Base-by-base conservation (phyloP, 30 jellyfish, hydroid and myxozoan genomes). In the Turritopsis dohrnii region DNA sequence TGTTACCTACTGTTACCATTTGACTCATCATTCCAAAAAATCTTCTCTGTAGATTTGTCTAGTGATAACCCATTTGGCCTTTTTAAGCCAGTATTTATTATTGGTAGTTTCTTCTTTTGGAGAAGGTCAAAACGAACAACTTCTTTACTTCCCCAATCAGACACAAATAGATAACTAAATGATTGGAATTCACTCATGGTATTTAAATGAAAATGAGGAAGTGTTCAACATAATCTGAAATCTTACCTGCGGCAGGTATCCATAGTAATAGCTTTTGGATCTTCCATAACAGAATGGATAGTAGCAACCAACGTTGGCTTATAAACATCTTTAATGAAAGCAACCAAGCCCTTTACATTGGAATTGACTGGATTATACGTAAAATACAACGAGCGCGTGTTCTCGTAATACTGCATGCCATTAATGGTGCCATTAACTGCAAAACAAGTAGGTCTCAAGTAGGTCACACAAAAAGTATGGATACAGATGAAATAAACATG, bases 121-220 rank as follows among this genome's bases (percentile, higher is more conserved):
- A 69, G 9, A 27, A 27, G 77, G 19, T 69, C 30, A 27, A n/a
- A 69, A 9, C 77, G 77, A 8, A 69, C 8, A 69, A 69, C 19
- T 69, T 69, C 77, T 16, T 69, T 23, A 69, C 31, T n/a, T n/a
- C 77, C 77, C 77, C 77, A 69, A 69, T 69, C 77, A n/a, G 77
- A 69, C 30, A 69, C 30, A 27, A 69, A 69, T 69, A 69, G 28
- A 21, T 69, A 69, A 23, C 77, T 69, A 69, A 41, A 41, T 3
- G 77, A 69, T 69, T 7, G 9, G 30, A 7, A 69, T 27, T 23
- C 19, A 8, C 30, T 69, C 22, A 69, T 7, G 22, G 8, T 7
- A 19, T 23, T 18, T 23, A 60, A 18, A 60, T 21, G 21, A 60
- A 21, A 18, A 60, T 60, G 73, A 21, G 21, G n/a, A n/a, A n/a